A percentile compares a stretch with the other conserved stretches of the same genome.
These are phyloP conservation scores for Itoplectis maculator DNA, from an alignment of 2,888 invertebrate species.

Conservation along the genomic window DNA sequence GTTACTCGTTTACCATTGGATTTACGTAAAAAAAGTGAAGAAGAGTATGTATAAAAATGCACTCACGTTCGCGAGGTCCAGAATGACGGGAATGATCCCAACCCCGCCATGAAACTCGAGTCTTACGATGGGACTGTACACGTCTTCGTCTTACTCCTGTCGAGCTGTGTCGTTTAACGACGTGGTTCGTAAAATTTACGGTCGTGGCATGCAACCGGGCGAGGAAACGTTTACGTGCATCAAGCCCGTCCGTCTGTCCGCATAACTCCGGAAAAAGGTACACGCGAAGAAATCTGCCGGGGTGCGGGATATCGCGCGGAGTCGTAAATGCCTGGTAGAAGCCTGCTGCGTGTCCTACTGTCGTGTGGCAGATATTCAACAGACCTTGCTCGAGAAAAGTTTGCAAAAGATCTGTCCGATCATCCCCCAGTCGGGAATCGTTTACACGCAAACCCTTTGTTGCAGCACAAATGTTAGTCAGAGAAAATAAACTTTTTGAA, in stretches of 20 bases:
- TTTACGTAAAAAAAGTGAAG: background rate
- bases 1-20: background rate
- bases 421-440: constrained; percentile 10
- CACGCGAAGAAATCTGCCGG: constrained; percentile 9
- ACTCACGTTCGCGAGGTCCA: background rate
- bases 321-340: constrained; percentile 21
- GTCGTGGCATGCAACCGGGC: constrained; percentile 10
- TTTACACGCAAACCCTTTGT: background rate
- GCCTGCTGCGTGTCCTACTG: constrained; percentile 11
- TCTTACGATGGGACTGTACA: background rate
- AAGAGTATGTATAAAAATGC: background rate
- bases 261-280: constrained; percentile 24
- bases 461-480: background rate
- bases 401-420: constrained; percentile 9
- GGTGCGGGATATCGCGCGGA: constrained; percentile 23
- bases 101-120: background rate
- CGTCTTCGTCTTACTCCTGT: background rate
- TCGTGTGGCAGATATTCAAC: background rate
- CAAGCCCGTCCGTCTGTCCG: constrained; percentile 1
- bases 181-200: constrained; percentile 43
- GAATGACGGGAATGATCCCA: background rate
- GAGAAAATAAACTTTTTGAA: background rate
- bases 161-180: constrained; percentile 21
- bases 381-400: background rate
- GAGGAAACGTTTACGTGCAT: constrained; percentile 38